Percentiles rank a stretch among this genome's conserved stretches.
phyloP scores from a whole-genome alignment of 2,888 invertebrate species.

The Monochamus alternatus region DNA sequence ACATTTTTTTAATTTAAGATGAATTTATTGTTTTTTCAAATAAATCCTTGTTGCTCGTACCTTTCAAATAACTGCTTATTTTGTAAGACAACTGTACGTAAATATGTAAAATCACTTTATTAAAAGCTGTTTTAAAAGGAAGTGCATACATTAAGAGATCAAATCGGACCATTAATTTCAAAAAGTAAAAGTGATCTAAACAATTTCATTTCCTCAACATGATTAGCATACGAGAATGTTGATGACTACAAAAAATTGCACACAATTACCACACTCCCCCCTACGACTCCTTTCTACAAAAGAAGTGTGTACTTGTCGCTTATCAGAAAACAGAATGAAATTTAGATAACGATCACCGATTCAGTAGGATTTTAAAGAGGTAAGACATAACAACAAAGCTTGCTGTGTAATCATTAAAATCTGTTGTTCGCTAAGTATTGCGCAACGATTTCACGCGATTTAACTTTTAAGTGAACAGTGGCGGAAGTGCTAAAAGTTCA shows the following conservation, averaged over 20 bases:
- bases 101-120: too few relatives aligned
- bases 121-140: too few relatives aligned
- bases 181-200: too few relatives aligned
- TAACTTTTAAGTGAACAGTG: constrained; percentile 9
- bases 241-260: background rate
- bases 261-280: background rate
- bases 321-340: constrained; percentile 23
- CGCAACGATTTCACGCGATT: constrained; percentile 22
- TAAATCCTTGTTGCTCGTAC: too few relatives aligned
- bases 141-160: too few relatives aligned
- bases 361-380: constrained; percentile 9
- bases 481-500: background rate
- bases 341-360: constrained; percentile 24
- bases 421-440: constrained; percentile 17
- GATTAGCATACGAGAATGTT: too few relatives aligned
- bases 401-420: constrained; percentile 19
- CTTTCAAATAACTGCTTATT: too few relatives aligned
- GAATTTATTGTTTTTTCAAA: too few relatives aligned
- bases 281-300: background rate
- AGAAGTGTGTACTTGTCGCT: background rate
- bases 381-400: constrained; percentile 19
- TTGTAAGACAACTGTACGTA: too few relatives aligned
- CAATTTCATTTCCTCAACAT: too few relatives aligned
- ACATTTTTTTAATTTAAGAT: too few relatives aligned
- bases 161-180: too few relatives aligned